Evolutionary conservation across 2,797 vertebrate genomes (phyloP).

Genomic region (Macroramphosus scolopax): DNA sequence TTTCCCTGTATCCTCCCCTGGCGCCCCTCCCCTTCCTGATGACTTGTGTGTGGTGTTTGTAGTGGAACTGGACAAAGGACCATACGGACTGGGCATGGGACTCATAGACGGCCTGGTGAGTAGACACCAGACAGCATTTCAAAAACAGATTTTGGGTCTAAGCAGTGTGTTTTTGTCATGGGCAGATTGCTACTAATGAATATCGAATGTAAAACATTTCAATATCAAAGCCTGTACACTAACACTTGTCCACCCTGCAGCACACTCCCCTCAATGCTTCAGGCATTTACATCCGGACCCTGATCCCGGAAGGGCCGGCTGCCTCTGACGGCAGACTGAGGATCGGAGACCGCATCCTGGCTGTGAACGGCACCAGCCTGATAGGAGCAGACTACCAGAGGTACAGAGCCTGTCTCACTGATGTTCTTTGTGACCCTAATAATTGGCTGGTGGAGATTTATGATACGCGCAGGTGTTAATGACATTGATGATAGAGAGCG

Average conservation of each 20-base stretch:
- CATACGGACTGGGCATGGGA: constrained; percentile 93
- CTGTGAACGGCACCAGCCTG: constrained; percentile 92
- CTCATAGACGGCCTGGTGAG: constrained; percentile 95
- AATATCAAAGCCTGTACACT: background rate
- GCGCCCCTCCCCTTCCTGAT: constrained; percentile 82
- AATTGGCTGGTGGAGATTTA: constrained; percentile 10
- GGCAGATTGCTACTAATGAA: background rate
- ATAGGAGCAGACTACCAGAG: constrained; percentile 93
- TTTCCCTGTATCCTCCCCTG: constrained; percentile 81
- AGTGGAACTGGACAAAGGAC: constrained; percentile 95
- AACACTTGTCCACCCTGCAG: constrained; percentile 63
- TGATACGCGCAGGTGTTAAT: constrained; percentile 6
- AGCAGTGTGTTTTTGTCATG: background rate
- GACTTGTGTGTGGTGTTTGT: constrained; percentile 91
- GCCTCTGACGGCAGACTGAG: constrained; percentile 84
- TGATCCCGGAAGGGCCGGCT: constrained; percentile 90
- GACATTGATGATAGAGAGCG: constrained; percentile 20
- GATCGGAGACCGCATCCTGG: constrained; percentile 93
- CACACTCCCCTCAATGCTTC: constrained; percentile 90
- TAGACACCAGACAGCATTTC: constrained; percentile 1
- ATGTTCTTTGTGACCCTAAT: background rate
- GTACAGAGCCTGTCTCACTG: constrained; percentile 55
- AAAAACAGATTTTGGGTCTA: background rate
- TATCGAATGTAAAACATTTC: background rate
- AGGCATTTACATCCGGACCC: constrained; percentile 94